Conservation (phyloP, 2,888 invertebrate genomes). For the Cheilosia scutellata region DNA sequence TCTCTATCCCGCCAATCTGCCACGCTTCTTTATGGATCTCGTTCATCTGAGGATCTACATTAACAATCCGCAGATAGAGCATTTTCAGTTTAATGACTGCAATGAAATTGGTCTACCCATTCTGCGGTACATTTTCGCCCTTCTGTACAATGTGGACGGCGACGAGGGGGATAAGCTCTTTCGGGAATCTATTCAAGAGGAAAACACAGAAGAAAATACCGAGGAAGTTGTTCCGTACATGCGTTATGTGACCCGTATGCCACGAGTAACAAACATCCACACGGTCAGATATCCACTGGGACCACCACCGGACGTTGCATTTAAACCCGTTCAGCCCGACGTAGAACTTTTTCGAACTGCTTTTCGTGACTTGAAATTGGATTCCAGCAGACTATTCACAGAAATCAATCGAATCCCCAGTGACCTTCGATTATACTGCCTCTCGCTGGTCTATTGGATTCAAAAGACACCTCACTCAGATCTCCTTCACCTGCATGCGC, state of each 20-base stretch:
- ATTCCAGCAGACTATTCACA: conserved; percentile 78
- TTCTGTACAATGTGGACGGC: conserved; percentile 81
- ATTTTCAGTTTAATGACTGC: conserved; percentile 86
- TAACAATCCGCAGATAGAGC: conserved; percentile 90
- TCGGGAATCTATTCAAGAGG: conserved; percentile 8
- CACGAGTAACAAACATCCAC: conserved; percentile 81
- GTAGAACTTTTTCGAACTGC: conserved; percentile 78
- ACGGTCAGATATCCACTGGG: conserved; percentile 79
- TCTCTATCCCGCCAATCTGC: conserved; percentile 87
- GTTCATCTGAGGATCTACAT: conserved; percentile 87
- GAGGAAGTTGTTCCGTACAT: conserved; percentile 76
- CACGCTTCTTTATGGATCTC: conserved; percentile 89
- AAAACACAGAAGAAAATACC: conserved; percentile 63
- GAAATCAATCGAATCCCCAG: conserved; percentile 79
- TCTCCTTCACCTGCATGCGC: conserved; percentile 80
- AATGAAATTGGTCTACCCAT: conserved; percentile 87
- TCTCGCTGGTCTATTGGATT: conserved; percentile 82
- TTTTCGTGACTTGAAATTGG: conserved; percentile 77
- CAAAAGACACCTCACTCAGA: conserved; percentile 81
- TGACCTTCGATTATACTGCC: conserved; percentile 80
- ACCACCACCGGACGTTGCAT: conserved; percentile 67
- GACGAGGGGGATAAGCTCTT: conserved; percentile 68
- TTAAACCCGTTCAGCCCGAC: conserved; percentile 79
- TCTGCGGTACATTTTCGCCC: conserved; percentile 86
- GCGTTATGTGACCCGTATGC: conserved; percentile 81